phyloP scores from a whole-genome alignment of 2,113 vertebrate genomes.

The Mirounga angustirostris region DNA sequence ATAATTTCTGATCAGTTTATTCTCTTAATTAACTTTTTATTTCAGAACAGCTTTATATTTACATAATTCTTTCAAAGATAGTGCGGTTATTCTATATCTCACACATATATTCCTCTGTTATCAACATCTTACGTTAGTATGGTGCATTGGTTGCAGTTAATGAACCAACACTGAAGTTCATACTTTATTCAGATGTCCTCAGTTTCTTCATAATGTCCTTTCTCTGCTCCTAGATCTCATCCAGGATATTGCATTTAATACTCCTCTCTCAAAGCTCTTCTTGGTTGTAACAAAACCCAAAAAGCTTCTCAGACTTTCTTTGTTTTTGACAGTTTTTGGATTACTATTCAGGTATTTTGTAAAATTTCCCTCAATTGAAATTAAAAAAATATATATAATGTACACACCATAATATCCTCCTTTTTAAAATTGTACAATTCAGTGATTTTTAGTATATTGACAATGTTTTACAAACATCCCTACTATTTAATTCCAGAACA shows the following conservation, averaged over 20 bases:
- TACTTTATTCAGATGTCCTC: background rate
- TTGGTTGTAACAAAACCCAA: background rate
- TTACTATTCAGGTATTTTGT: background rate
- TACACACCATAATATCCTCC: background rate
- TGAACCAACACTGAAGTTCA: background rate
- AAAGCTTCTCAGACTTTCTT: background rate
- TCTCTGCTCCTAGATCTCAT: background rate
- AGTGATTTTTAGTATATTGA: background rate
- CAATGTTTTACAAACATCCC: background rate
- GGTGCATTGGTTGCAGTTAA: background rate
- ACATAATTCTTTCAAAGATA: background rate
- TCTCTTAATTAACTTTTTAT: background rate
- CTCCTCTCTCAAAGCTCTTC: background rate
- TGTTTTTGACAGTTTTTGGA: background rate
- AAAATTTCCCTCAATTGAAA: background rate
- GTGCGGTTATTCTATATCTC: background rate
- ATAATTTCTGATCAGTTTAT: background rate
- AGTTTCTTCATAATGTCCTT: background rate
- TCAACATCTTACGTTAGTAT: background rate
- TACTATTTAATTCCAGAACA: background rate
- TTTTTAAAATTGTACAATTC: background rate
- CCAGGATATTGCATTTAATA: background rate
- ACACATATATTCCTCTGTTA: background rate
- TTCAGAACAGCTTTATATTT: constrained; percentile 5
- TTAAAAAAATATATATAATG: background rate